Conservation (phyloP, 2,797 vertebrate genomes). For the Varecia variegata region DNA sequence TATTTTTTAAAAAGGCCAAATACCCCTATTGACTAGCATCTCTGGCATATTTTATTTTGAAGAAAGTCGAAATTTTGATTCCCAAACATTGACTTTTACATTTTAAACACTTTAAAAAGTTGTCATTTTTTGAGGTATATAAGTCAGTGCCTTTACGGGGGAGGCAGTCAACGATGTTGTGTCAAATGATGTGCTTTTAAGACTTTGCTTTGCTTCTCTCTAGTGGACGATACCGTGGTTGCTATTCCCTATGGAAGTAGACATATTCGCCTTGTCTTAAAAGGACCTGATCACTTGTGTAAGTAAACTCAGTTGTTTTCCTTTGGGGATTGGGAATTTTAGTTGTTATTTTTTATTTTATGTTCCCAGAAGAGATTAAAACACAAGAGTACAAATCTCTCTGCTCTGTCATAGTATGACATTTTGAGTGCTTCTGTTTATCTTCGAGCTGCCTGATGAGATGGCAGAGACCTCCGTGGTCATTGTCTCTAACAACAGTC, state of each 20-base stretch:
- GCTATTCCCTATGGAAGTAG: constrained; percentile 94
- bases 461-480: constrained; percentile 57
- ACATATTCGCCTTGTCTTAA: constrained; percentile 93
- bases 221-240: constrained; percentile 94
- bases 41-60: constrained; percentile 43
- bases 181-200: not conserved
- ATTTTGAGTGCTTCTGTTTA: constrained; percentile 64
- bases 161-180: not conserved
- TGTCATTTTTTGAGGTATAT: not conserved
- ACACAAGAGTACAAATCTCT: constrained; percentile 44
- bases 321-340: not conserved
- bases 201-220: constrained; percentile 65
- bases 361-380: constrained; percentile 32
- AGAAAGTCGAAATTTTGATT: constrained; percentile 27
- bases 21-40: not conserved
- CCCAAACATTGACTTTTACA: not conserved
- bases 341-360: constrained; percentile 34
- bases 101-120: not conserved
- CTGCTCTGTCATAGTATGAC: constrained; percentile 1
- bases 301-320: constrained; percentile 86
- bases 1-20: not conserved
- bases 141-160: not conserved
- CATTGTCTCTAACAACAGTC: constrained; percentile 63
- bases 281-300: constrained; percentile 98
- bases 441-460: constrained; percentile 52